Evolutionary conservation across 2,113 vertebrate genomes (phyloP), one percentile per base, ranked within the genome.

Genomic region (Rhegmatorhina hoffmannsi): DNA sequence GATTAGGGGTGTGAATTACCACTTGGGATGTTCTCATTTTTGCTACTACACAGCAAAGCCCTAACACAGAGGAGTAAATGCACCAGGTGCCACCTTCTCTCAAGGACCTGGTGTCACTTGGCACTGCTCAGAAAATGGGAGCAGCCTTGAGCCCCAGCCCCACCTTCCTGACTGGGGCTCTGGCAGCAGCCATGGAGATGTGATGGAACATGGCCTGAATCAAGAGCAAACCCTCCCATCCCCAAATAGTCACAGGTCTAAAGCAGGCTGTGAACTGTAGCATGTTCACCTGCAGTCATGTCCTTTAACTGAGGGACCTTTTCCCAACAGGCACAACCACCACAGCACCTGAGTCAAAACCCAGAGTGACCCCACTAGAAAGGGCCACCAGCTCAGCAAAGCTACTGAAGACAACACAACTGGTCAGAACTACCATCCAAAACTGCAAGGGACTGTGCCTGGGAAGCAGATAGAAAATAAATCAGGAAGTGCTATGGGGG

Each of bases 181-280:
- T 15, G 17, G 44, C 55, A 89, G 68, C 36, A 89, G 69, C 56
- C 60, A 31, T 0, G 0, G 33, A 59, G 49, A 72, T 24, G 8
- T 0, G 0, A 23, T 3, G 13, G 58, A 50, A 64, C 29, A 1
- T 0, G 13, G 24, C 24, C 17, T 20, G 40, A 76, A n/a, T 33
- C 18, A 31, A 31, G 47, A 59, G 17, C 60, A 68, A 34, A 29
- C 7, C 33, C 49, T 78, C 17, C 49, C 23, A 59, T 11, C 4
- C 44, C 44, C 63, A 62, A 47, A 38, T 0, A 80, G 47, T 16
- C 36, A 31, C 47, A 25, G 4, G 1, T 18, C 29, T 23, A 23
- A 26, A 56, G 5, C 73, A 78, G 60, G 17, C 47, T 75, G 69
- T n/a, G 43, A 74, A 21, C 14, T 15, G 38, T 21, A 2, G 40